Conservation (phyloP, 2,113 vertebrate genomes). For the Galbula dea region DNA sequence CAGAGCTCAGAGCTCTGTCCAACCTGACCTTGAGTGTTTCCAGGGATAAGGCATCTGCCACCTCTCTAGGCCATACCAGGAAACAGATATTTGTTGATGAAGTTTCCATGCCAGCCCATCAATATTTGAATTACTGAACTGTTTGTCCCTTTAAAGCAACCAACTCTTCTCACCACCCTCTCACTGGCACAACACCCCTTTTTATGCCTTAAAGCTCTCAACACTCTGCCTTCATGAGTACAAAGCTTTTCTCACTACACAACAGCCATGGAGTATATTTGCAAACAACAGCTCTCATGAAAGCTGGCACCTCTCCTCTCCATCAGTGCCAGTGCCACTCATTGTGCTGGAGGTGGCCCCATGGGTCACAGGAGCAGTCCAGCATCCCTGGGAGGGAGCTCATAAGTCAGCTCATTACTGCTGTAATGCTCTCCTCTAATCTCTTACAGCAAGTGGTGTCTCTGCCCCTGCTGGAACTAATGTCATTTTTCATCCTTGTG, state of each 20-base stretch:
- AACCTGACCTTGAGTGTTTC: no score
- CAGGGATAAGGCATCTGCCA: no score
- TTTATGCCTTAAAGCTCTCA: not conserved
- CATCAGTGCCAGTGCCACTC: not conserved
- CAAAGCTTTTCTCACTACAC: not conserved
- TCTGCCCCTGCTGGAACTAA: not conserved
- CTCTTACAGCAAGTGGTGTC: fast-evolving
- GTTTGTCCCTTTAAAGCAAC: not conserved
- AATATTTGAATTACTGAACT: not conserved
- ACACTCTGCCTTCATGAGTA: not conserved
- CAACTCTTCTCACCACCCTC: not conserved
- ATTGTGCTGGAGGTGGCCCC: not conserved
- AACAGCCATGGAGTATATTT: not conserved
- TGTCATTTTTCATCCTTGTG: conserved; percentile 21
- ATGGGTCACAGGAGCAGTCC: not conserved
- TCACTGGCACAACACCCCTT: not conserved
- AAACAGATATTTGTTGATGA: not conserved
- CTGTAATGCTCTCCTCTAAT: not conserved
- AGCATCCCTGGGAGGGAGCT: not conserved
- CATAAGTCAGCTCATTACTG: not conserved
- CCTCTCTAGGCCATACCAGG: no score
- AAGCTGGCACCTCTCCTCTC: conserved; percentile 1
- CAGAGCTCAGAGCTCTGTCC: no score
- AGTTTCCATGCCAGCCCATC: not conserved
- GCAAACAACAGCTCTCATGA: not conserved